A percentile compares a stretch with the other conserved stretches of the same genome.
Conservation (phyloP, 2,113 vertebrate genomes). For the Trematocara macrostoma region DNA sequence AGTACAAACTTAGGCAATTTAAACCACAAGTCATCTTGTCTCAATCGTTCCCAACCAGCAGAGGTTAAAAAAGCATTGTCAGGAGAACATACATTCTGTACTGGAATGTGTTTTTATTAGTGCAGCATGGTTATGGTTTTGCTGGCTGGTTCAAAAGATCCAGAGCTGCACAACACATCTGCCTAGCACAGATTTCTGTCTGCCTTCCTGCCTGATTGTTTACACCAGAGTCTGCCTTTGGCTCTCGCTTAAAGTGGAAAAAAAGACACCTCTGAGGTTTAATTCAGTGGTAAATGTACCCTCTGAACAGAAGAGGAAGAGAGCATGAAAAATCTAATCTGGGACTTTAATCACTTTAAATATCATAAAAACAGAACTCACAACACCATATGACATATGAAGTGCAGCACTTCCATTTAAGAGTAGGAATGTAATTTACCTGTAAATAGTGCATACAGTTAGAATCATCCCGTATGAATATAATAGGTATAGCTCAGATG, state of each 20-base stretch:
- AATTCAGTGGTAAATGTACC: neutral
- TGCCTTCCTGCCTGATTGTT: neutral
- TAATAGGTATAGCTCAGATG: neutral
- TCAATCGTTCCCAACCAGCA: slow-evolving; percentile 5
- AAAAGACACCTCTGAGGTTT: neutral
- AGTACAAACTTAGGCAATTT: neutral
- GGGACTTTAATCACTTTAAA: neutral
- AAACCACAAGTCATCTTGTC: slow-evolving; percentile 13
- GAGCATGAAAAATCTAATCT: neutral
- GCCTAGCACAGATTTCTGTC: slow-evolving; percentile 38
- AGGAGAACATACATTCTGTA: slow-evolving; percentile 22
- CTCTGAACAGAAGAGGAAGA: neutral
- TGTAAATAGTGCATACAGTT: neutral
- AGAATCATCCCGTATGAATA: neutral
- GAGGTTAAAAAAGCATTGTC: slow-evolving; percentile 8
- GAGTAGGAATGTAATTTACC: neutral
- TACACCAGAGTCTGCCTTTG: neutral
- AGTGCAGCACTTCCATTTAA: neutral
- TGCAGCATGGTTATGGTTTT: slow-evolving; percentile 47
- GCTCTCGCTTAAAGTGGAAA: neutral
- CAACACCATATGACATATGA: neutral
- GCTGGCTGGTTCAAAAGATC: slow-evolving; percentile 43
- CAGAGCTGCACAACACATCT: slow-evolving; percentile 46
- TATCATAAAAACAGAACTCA: neutral
- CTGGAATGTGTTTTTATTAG: slow-evolving; percentile 62